Conservation (phyloP, 1,140 invertebrate species). For the Nephotettix cincticeps region DNA sequence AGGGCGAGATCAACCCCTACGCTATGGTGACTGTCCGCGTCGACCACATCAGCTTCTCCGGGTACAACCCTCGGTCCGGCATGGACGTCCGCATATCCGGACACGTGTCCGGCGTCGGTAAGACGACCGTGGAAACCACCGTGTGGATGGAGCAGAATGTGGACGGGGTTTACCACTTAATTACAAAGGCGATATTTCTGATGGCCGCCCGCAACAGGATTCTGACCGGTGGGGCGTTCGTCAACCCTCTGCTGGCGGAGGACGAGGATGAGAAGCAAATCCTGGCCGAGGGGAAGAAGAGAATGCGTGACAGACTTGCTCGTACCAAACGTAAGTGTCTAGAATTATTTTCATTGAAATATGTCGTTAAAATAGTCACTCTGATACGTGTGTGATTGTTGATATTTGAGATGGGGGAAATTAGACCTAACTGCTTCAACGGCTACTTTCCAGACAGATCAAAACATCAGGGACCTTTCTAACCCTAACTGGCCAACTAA, state of each 20-base stretch:
- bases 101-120: constrained; percentile 75
- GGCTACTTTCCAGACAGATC: no score
- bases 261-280: constrained; percentile 63
- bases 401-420: no score
- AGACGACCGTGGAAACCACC: constrained; percentile 68
- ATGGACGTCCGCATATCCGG: constrained; percentile 73
- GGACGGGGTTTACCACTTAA: constrained; percentile 54
- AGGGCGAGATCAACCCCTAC: constrained; percentile 58
- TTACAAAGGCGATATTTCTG: constrained; percentile 69
- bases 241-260: constrained; percentile 62
- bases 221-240: constrained; percentile 57
- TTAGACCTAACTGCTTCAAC: no score
- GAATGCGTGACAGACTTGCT: no score
- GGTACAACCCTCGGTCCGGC: no score
- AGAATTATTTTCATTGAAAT: no score
- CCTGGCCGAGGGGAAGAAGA: constrained; percentile 58
- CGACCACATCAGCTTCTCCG: constrained; percentile 67
- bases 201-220: constrained; percentile 72
- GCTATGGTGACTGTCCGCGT: constrained; percentile 74
- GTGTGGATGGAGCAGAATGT: constrained; percentile 70
- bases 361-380: no score
- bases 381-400: no score
- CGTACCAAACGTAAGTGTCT: no score
- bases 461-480: no score
- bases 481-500: no score